Base-by-base conservation (phyloP, 2,113 vertebrate species). In the Amphiprion ocellaris region DNA sequence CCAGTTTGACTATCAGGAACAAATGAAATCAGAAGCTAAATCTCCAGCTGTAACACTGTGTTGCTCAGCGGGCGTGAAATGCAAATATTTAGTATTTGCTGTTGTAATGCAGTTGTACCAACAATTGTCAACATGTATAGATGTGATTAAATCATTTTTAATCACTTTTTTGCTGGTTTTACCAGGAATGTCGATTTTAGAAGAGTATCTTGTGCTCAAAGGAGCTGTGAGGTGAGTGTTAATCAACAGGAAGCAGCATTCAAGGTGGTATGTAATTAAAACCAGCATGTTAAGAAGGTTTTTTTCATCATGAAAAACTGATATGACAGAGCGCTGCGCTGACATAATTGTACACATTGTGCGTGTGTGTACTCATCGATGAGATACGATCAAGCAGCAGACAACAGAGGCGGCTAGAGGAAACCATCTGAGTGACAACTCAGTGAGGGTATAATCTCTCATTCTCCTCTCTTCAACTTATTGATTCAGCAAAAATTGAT, bases 401-500 rank as follows among this genome's bases (percentile, higher is more conserved):
- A 81, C 72, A 79, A 72, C 4, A 54, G 63, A 67, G 54, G 84
- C 55, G 21, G 73, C 81, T 78, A 67, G 63, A 59, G 77, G 19
- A 75, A 78, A 74, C 81, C 59, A 63, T 74, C 79, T 86, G 87
- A 89, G 68, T 85, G 89, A 89, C 77, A 84, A 69, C 85, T 74
- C 68, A 68, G 66, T 82, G 75, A 88, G 81, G 71, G 54, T 55
- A 46, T 58, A 87, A 84, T 69, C 82, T 76, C 71, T 10, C 59
- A 28, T 33, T 65, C 77, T 83, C 72, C 78, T 74, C 77, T 70
- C 72, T 17, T 71, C 65, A 64, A 75, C 82, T 77, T 90, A 95
- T 89, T 87, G 93, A 94, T 91, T 89, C 55, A 30, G 69, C 75
- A 83, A n/a, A 80, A 92, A 90, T 86, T 90, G 89, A 91, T 94